Evolutionary conservation across 2,888 invertebrate species (phyloP).

Genomic region (Eupithecia insigniata): DNA sequence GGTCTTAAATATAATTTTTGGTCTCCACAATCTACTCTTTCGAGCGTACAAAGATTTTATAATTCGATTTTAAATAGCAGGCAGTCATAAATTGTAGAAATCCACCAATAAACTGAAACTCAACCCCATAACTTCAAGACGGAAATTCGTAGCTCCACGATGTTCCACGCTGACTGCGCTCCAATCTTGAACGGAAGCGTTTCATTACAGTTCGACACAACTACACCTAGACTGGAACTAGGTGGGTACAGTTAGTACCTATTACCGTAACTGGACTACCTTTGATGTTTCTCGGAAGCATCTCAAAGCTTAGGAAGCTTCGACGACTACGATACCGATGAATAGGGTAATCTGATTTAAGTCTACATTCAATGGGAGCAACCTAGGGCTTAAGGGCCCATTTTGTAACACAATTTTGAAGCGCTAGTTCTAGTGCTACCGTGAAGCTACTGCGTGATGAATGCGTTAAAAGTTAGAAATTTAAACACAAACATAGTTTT

Average conservation of each 20-base stretch:
- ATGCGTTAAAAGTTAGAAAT: too few relatives aligned
- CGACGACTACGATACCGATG: neutral
- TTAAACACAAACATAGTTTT: too few relatives aligned
- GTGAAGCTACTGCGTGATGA: too few relatives aligned
- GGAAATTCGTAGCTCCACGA: slow-evolving; percentile 19
- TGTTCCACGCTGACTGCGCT: slow-evolving; percentile 16
- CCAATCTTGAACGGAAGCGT: slow-evolving; percentile 31
- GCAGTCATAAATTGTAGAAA: too few relatives aligned
- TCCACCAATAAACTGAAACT: neutral
- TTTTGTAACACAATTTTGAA: neutral
- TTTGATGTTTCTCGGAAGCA: slow-evolving; percentile 23
- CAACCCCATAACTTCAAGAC: neutral
- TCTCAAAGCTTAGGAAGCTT: slow-evolving; percentile 10
- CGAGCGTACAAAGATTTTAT: too few relatives aligned
- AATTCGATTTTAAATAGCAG: too few relatives aligned
- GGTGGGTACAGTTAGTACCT: neutral
- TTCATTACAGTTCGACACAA: slow-evolving; percentile 31
- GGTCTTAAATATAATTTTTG: too few relatives aligned
- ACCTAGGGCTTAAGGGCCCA: neutral
- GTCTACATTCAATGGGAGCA: neutral
- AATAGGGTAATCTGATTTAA: neutral
- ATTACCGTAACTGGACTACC: slow-evolving; percentile 11
- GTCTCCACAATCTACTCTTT: too few relatives aligned
- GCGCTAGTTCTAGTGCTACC: too few relatives aligned
- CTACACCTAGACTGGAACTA: neutral